Percentiles rank a stretch among this genome's conserved stretches.
These are phyloP conservation scores for Pica pica DNA, from an alignment of 2,113 vertebrate genomes.

Conservation along the genomic window DNA sequence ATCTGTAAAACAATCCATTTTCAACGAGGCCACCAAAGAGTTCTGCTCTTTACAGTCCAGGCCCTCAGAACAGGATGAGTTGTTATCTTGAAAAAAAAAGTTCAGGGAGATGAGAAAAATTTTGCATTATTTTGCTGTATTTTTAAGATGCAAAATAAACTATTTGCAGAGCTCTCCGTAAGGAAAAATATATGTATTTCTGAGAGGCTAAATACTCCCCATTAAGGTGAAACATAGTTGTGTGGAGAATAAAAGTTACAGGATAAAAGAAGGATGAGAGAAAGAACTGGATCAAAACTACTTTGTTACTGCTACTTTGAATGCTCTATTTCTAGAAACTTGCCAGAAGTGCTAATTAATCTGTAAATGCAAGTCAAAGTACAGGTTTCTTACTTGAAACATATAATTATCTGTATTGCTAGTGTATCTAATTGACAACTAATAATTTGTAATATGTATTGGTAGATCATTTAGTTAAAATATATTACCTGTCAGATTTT, in stretches of 20 bases:
- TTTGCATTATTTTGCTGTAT: background rate
- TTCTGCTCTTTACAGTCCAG: background rate
- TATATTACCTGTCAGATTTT: background rate
- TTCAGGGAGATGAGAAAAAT: background rate
- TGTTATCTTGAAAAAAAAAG: background rate
- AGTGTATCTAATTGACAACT: slow-evolving; percentile 51
- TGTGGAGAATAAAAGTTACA: background rate
- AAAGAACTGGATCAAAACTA: background rate
- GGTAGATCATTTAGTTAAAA: slow-evolving; percentile 22
- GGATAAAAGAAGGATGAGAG: background rate
- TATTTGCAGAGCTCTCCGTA: background rate
- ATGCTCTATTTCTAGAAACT: slow-evolving; percentile 46
- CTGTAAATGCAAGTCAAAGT: slow-evolving; percentile 47
- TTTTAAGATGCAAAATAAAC: background rate
- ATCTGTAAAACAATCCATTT: background rate
- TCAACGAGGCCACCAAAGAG: background rate
- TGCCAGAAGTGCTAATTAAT: slow-evolving; percentile 61
- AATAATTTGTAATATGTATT: slow-evolving; percentile 18
- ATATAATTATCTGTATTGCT: slow-evolving; percentile 47
- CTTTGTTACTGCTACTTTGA: slow-evolving; percentile 29
- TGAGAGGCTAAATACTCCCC: background rate
- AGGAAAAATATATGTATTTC: background rate
- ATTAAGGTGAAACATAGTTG: background rate
- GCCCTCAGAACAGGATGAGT: background rate
- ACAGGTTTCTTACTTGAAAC: slow-evolving; percentile 27